These are phyloP conservation scores for Anseranas semipalmata DNA, from an alignment of 2,113 vertebrate species.

Conservation along the genomic window DNA sequence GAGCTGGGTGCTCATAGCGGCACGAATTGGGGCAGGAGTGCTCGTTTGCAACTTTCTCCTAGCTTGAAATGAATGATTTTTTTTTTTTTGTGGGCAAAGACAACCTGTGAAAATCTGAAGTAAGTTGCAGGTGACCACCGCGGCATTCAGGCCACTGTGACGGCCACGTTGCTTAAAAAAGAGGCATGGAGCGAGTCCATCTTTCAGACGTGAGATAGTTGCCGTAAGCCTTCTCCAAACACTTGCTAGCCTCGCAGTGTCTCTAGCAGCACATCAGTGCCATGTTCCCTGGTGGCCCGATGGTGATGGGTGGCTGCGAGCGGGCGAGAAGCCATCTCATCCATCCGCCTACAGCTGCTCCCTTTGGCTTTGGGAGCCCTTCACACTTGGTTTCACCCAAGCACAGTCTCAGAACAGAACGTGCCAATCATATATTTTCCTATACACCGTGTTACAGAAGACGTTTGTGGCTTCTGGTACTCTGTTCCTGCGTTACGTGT, in stretches of 20 bases:
- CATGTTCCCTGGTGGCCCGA: rapidly evolving
- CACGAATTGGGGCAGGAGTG: rapidly evolving
- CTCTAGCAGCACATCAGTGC: rapidly evolving
- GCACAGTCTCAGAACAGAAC: conserved; percentile 25
- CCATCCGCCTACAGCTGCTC: not conserved
- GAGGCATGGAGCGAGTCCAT: not conserved
- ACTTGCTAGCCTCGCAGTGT: not conserved
- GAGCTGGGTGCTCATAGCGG: not conserved
- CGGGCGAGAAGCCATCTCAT: rapidly evolving
- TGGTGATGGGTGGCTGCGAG: not conserved
- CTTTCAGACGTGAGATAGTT: not conserved
- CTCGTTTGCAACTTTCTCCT: not conserved
- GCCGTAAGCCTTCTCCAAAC: not conserved
- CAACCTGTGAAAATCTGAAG: not conserved
- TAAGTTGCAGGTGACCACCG: not conserved
- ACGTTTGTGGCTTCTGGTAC: conserved; percentile 69
- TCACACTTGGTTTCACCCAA: not conserved
- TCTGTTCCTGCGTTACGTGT: conserved; percentile 49
- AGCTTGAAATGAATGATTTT: not conserved
- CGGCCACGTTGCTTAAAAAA: not conserved
- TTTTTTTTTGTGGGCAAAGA: not conserved
- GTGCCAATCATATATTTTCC: conserved; percentile 78
- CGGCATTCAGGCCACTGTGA: not conserved
- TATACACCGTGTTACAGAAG: conserved; percentile 18
- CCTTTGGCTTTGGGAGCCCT: not conserved